Base-by-base conservation (phyloP, 2,797 vertebrate genomes). In the Podarcis lilfordi region DNA sequence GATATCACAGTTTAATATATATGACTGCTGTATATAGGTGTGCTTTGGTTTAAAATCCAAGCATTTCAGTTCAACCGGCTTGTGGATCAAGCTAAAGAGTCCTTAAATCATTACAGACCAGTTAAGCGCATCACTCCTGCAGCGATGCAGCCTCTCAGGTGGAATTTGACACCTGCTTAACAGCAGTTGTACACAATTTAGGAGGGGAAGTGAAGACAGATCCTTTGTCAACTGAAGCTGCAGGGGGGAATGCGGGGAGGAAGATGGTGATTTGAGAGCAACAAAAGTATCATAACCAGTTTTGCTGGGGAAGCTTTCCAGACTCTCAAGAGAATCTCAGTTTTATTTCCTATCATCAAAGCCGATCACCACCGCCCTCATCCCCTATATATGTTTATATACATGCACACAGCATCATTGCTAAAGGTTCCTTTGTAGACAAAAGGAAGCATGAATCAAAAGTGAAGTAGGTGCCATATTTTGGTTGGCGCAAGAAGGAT, bases 91-190 rank as follows among this genome's bases (percentile, higher is more conserved):
- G 25, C 8, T 23, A 72, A 85, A 19, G 69, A 68, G 59, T 50
- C 72, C 77, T 85, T 75, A 89, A 85, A 89, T 89, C 82, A 89
- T 64, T 75, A 35, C 82, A 64, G 78, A 37, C 77, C 83, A 79
- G 69, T 74, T 61, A 85, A 75, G 69, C 23, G 68, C 82, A 50
- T 80, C 69, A 21, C 69, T 85, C 82, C 68, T 76, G 83, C 69
- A 55, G 50, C 8, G 71, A 59, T 50, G 69, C 55, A 85, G 83
- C 71, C 40, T 7, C 83, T 81, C 25, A 59, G 61, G 78, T 37
- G 45, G 59, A 89, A 85, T 89, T 29, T 81, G 88, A 89, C 83
- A 89, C 83, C 76, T 85, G 78, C 69, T 80, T 40, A 75, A 85
- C 83, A 85, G 88, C 83, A 76, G 66, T 75, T 35, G n/a, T 81